Evolutionary conservation across 2,113 vertebrate species (phyloP).

Genomic region (Microcebus murinus): DNA sequence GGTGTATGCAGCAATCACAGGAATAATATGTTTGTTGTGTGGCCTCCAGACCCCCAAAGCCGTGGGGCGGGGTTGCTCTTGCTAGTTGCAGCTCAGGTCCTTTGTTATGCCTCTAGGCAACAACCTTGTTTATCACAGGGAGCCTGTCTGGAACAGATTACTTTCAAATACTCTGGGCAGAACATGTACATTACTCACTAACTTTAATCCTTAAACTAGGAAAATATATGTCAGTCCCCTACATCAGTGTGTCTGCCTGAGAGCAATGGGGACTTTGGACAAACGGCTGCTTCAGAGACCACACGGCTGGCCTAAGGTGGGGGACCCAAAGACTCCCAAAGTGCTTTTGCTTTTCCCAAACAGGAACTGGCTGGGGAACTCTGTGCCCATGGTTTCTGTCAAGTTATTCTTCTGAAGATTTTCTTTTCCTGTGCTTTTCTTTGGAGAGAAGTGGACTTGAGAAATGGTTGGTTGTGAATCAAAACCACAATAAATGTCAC

Average conservation of each 20-base stretch:
- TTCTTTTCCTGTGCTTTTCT: slow-evolving; percentile 28
- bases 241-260: neutral
- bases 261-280: neutral
- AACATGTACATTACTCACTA: too few species aligned
- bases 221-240: too few species aligned
- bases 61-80: too few species aligned
- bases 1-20: too few species aligned
- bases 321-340: neutral
- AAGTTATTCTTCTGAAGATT: neutral
- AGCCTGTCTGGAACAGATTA: too few species aligned
- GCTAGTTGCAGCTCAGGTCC: too few species aligned
- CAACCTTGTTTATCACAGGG: too few species aligned
- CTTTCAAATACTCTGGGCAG: too few species aligned
- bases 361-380: neutral
- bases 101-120: too few species aligned
- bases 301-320: neutral
- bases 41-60: too few species aligned
- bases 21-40: too few species aligned
- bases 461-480: neutral
- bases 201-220: too few species aligned
- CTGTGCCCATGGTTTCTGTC: neutral
- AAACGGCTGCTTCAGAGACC: neutral
- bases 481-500: slow-evolving; percentile 18
- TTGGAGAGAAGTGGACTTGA: neutral
- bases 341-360: neutral